A percentile compares a stretch with the other conserved stretches of the same genome.
Evolutionary conservation across 2,113 vertebrate species (phyloP).

Genomic region (Balaeniceps rex): DNA sequence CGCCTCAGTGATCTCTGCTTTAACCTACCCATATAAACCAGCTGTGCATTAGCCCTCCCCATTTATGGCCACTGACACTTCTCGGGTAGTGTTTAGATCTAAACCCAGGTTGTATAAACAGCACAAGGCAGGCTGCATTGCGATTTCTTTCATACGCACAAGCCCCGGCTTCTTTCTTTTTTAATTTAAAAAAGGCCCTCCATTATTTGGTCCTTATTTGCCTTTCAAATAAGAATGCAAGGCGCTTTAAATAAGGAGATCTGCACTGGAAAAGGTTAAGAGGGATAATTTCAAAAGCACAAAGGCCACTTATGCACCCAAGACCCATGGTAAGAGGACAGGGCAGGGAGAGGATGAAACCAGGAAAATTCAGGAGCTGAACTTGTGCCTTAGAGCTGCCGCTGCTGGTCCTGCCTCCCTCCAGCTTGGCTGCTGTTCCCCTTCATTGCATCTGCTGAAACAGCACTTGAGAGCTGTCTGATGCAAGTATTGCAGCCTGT

Average conservation of each 20-base stretch:
- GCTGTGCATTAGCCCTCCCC: constrained; percentile 5
- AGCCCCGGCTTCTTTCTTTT: neutral
- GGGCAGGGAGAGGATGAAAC: neutral
- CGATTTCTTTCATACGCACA: neutral
- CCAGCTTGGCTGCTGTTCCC: neutral
- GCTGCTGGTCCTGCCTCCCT: neutral
- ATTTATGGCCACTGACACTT: constrained; percentile 53
- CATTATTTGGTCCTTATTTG: constrained; percentile 33
- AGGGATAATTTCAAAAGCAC: neutral
- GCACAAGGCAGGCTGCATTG: constrained; percentile 20
- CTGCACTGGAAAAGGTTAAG: neutral
- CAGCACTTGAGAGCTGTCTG: neutral
- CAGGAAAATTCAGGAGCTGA: neutral
- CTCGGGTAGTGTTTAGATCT: neutral
- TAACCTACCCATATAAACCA: constrained; percentile 36
- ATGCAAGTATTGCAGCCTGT: neutral
- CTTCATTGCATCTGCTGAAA: neutral
- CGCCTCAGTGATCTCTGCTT: constrained; percentile 35
- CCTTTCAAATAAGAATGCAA: constrained; percentile 24
- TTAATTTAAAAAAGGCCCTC: neutral
- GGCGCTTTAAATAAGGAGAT: neutral
- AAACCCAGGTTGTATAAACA: constrained; percentile 48
- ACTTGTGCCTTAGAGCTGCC: neutral
- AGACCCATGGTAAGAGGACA: neutral
- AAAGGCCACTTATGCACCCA: neutral